Percentiles rank a stretch among this genome's conserved stretches.
phyloP scores from a whole-genome alignment of 2,797 vertebrate species.

The Apogon talboti region DNA sequence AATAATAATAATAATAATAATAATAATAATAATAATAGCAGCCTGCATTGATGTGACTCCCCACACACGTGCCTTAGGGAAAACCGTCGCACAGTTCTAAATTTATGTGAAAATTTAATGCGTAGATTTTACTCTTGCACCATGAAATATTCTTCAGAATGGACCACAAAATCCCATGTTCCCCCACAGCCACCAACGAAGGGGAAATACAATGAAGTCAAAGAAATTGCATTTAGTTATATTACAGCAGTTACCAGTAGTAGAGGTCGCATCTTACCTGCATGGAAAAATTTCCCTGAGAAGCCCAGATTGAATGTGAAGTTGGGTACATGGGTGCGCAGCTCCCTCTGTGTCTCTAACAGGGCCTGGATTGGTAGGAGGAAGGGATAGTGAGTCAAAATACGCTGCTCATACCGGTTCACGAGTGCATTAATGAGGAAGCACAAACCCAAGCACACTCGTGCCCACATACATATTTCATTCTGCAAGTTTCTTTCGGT shows the following conservation, averaged over 20 bases:
- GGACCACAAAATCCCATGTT: too few species aligned
- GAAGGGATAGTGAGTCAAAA: slow-evolving; percentile 43
- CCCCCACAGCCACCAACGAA: too few species aligned
- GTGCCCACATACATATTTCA: slow-evolving; percentile 70
- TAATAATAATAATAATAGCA: too few species aligned
- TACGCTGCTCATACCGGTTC: slow-evolving; percentile 37
- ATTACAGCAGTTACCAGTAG: slow-evolving; percentile 1
- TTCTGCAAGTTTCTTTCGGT: slow-evolving; percentile 63
- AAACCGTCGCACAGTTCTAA: too few species aligned
- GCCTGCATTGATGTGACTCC: too few species aligned
- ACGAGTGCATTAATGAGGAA: slow-evolving; percentile 54
- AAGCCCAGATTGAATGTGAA: slow-evolving; percentile 99
- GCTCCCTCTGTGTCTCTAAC: slow-evolving; percentile 93
- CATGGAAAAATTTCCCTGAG: slow-evolving; percentile 99
- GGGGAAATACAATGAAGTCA: too few species aligned
- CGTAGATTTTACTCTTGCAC: too few species aligned
- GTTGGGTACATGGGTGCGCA: slow-evolving; percentile 94
- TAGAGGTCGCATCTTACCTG: slow-evolving; percentile 83
- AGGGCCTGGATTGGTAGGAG: slow-evolving; percentile 86
- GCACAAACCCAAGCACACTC: slow-evolving; percentile 21
- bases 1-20: too few species aligned
- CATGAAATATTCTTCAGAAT: too few species aligned
- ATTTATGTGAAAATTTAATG: too few species aligned
- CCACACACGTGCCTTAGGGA: too few species aligned
- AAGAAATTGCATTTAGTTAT: background rate